Evolutionary conservation across 2,888 invertebrate species (phyloP), one percentile per base, ranked within the genome.

Genomic region (Pristionchus entomophagus): DNA sequence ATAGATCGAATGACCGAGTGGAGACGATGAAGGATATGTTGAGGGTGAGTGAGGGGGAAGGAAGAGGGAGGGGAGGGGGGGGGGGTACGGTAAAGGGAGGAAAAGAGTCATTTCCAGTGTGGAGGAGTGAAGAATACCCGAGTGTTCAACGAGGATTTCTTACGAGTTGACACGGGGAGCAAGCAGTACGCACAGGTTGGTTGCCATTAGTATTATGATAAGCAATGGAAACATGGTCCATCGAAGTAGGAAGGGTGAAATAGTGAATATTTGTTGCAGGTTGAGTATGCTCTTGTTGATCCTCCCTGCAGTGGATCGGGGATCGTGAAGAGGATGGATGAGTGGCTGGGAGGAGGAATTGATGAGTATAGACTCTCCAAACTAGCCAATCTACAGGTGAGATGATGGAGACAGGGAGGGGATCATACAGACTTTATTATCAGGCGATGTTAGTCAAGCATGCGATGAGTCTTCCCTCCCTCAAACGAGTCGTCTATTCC

Each of bases 241-340:
- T 41, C 5, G 41, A 45, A 5, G n/a, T 38, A 3, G 38, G 26
- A n/a, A 19, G 53, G 26, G 0, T 81, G 56, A 56, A 6, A 29
- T n/a, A 26, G 2, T 38, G 35, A 29, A 12, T 53, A 56, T 22
- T 53, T 19, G 2, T 69, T 95, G 45, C 95, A 96, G 90, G 96
- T 97, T 0, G 96, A 97, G 93, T 97, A 97, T 92, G 96, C 98
- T 90, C 94, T 99, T n/a, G 96, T 99, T 0, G 99, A 99, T 94
- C 98, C 99, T 0, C 97, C 97, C 86, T 99, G 99, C 94, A 97
- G 97, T 38, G 98, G 99, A 65, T 97, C 97, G 94, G 98, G 97
- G 96, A 95, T 94, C 26, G 89, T 91, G 41, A 91, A 91, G 82
- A 84, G 91, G 80, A 89, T 90, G 89, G 89, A 90, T 80, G 91